These are phyloP conservation scores for Petroica traversi DNA, from an alignment of 2,113 vertebrate species.

Conservation along the genomic window DNA sequence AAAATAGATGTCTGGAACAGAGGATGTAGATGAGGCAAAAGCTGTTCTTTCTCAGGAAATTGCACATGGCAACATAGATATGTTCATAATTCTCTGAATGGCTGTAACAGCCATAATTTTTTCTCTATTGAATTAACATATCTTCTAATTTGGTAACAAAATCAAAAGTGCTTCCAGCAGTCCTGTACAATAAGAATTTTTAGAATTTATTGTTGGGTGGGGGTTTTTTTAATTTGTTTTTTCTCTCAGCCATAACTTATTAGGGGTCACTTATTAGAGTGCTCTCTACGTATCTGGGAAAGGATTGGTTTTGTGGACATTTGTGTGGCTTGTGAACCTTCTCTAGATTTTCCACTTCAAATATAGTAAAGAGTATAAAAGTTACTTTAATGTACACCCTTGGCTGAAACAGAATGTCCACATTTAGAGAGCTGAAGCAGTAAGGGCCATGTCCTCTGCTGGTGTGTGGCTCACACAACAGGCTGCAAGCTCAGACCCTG, in stretches of 20 bases:
- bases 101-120: neutral
- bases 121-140: constrained; percentile 8
- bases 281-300: neutral
- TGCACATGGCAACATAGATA: neutral
- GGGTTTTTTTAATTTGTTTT: neutral
- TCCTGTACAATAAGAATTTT: neutral
- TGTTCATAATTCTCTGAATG: neutral
- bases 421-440: neutral
- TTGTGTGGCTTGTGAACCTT: neutral
- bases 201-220: neutral
- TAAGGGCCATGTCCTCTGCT: neutral
- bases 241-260: neutral
- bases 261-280: neutral
- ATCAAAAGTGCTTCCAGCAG: neutral
- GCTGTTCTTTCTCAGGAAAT: constrained; percentile 34
- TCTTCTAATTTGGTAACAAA: neutral
- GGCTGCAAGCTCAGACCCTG: neutral
- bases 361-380: neutral
- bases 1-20: constrained; percentile 41
- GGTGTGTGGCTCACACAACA: neutral
- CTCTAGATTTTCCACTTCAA: neutral
- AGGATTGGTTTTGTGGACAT: neutral
- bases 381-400: neutral
- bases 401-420: neutral
- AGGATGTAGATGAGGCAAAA: constrained; percentile 42